phyloP scores from a whole-genome alignment of 2,797 vertebrate genomes.

The Phrynocephalus guinanensis region DNA sequence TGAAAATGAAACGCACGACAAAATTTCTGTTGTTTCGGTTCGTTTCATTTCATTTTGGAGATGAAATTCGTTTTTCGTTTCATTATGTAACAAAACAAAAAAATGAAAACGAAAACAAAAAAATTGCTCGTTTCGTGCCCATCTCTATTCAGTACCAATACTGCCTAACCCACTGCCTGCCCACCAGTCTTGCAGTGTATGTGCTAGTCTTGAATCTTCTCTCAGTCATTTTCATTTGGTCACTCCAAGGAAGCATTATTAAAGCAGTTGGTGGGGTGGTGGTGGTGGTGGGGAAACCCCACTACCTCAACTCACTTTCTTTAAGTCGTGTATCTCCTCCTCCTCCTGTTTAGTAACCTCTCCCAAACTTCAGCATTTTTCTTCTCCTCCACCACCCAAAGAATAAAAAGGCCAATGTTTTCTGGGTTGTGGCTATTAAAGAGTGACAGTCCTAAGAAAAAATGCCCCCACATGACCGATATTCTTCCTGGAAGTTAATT shows the following conservation, averaged over 20 bases:
- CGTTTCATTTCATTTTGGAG: too few relatives aligned
- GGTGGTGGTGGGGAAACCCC: background rate
- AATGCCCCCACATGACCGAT: too few relatives aligned
- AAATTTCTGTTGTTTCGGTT: too few relatives aligned
- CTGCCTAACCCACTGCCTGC: background rate
- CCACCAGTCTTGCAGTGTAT: too few relatives aligned
- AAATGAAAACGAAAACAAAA: too few relatives aligned
- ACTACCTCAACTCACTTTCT: background rate
- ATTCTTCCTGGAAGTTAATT: background rate
- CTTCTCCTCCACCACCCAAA: background rate
- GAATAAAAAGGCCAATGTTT: background rate
- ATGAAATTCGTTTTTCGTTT: too few relatives aligned
- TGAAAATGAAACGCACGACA: too few relatives aligned
- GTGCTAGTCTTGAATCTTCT: background rate
- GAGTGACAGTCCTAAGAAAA: background rate
- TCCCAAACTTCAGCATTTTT: background rate
- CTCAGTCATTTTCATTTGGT: background rate
- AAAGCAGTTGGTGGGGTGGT: too few relatives aligned
- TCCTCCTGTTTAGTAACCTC: background rate
- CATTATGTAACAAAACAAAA: too few relatives aligned
- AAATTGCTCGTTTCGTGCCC: too few relatives aligned
- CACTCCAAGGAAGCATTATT: background rate
- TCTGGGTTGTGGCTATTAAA: background rate
- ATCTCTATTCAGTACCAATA: too few relatives aligned
- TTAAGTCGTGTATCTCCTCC: too few relatives aligned